Percentiles rank a stretch among this genome's conserved stretches.
Evolutionary conservation across 2,888 invertebrate species (phyloP).

Genomic region (Synanthedon myopaeformis): DNA sequence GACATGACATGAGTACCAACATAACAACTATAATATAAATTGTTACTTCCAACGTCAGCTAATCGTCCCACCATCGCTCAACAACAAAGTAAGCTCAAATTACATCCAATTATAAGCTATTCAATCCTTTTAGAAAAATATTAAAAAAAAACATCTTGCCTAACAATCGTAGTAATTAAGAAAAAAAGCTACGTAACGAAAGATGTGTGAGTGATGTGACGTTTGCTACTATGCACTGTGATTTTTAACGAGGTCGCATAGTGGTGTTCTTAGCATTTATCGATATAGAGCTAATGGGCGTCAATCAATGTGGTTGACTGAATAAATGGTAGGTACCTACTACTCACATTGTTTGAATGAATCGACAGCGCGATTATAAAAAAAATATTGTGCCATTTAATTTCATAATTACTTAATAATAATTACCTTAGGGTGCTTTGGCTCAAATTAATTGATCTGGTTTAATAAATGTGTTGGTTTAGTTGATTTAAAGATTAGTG

Average conservation of each 20-base stretch:
- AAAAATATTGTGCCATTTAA: background rate
- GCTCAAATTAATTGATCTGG: too few relatives aligned
- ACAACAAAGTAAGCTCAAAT: conserved; percentile 64
- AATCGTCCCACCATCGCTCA: conserved; percentile 43
- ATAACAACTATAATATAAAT: conserved; percentile 41
- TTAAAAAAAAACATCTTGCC: conserved; percentile 40
- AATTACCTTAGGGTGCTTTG: too few relatives aligned
- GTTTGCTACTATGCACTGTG: conserved; percentile 43
- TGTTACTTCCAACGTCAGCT: conserved; percentile 46
- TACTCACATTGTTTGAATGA: conserved; percentile 7
- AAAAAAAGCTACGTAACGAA: conserved; percentile 58
- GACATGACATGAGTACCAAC: conserved; percentile 34
- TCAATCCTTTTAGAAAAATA: conserved; percentile 59
- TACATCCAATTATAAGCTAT: conserved; percentile 68
- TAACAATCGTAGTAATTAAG: conserved; percentile 63
- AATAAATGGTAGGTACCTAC: conserved; percentile 1
- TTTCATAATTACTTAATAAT: background rate
- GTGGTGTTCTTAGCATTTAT: conserved; percentile 25
- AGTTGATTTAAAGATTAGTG: too few relatives aligned
- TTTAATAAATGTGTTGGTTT: too few relatives aligned
- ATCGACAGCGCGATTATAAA: conserved; percentile 10
- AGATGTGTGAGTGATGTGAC: conserved; percentile 57
- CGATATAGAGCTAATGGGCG: conserved; percentile 16
- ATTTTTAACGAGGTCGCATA: conserved; percentile 35
- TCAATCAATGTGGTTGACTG: conserved; percentile 1